Evolutionary conservation across 2,113 vertebrate genomes (phyloP).

Genomic region (Riparia riparia): DNA sequence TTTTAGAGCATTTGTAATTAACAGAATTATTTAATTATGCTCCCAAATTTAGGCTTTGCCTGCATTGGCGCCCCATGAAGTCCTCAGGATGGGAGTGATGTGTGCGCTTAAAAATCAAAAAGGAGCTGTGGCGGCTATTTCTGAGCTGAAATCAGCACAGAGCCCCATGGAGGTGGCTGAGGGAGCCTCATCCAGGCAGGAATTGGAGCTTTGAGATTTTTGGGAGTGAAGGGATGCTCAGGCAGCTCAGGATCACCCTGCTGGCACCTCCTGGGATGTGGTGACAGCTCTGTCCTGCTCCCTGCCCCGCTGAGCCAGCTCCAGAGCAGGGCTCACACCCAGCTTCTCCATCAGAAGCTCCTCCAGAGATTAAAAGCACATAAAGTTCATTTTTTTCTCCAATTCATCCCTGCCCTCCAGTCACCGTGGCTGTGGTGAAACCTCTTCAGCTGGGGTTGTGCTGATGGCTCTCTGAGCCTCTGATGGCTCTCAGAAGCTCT

Average conservation of each 20-base stretch:
- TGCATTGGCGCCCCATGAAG: neutral
- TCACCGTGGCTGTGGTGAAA: neutral
- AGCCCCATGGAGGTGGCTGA: fast-evolving
- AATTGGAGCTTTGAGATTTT: fast-evolving
- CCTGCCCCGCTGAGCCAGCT: neutral
- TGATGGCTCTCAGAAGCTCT: neutral
- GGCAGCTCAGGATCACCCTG: neutral
- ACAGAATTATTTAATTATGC: neutral
- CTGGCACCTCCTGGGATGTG: neutral
- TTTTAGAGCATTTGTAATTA: neutral
- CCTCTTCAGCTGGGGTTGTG: neutral
- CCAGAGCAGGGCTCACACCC: fast-evolving
- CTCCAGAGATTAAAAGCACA: neutral
- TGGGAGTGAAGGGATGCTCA: neutral
- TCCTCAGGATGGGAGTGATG: fast-evolving
- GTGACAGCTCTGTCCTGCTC: neutral
- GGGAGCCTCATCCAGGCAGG: neutral
- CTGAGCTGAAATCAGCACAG: neutral
- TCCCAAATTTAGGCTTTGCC: neutral
- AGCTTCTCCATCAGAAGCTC: neutral
- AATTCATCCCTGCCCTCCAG: neutral
- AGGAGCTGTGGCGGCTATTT: neutral
- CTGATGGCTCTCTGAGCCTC: neutral
- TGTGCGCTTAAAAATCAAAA: neutral
- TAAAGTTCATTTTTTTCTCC: neutral